Percentiles rank a stretch among this genome's conserved stretches.
These are phyloP conservation scores for Gadus macrocephalus DNA, from an alignment of 2,113 vertebrate genomes.

Conservation along the genomic window DNA sequence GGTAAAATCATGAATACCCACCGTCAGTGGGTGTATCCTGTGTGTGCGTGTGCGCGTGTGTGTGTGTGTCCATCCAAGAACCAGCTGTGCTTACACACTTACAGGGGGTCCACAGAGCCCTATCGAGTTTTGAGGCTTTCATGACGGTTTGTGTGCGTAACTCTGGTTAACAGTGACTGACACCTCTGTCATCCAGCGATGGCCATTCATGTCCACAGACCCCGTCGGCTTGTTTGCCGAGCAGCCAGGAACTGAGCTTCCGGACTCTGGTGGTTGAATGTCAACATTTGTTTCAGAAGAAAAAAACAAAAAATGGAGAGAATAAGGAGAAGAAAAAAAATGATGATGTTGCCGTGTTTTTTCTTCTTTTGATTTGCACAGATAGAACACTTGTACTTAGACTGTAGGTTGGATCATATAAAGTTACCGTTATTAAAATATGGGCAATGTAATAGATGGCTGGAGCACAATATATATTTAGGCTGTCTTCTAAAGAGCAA, in stretches of 20 bases:
- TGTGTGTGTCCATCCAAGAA: constrained; percentile 23
- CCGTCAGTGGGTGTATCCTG: background rate
- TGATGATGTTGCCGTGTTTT: constrained; percentile 25
- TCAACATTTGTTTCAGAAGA: background rate
- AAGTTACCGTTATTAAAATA: constrained; percentile 51
- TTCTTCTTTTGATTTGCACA: constrained; percentile 59
- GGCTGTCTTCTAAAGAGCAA: constrained; percentile 25
- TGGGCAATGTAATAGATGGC: constrained; percentile 24
- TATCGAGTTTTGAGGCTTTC: too few relatives aligned
- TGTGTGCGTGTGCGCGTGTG: constrained; percentile 1
- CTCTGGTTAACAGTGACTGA: too few relatives aligned
- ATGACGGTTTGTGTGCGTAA: too few relatives aligned
- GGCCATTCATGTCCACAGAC: too few relatives aligned
- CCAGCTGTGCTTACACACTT: background rate
- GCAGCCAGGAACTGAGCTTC: background rate
- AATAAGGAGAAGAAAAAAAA: constrained; percentile 2
- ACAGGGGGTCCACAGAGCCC: too few relatives aligned
- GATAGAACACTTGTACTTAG: constrained; percentile 61
- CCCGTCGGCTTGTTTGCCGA: too few relatives aligned
- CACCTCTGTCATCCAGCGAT: too few relatives aligned
- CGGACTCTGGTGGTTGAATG: constrained; percentile 31
- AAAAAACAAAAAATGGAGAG: too few relatives aligned
- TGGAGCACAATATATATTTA: constrained; percentile 48
- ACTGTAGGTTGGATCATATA: constrained; percentile 44
- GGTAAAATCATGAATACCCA: background rate